Conservation (phyloP, 2,113 vertebrate species). For the Ciconia maguari region DNA sequence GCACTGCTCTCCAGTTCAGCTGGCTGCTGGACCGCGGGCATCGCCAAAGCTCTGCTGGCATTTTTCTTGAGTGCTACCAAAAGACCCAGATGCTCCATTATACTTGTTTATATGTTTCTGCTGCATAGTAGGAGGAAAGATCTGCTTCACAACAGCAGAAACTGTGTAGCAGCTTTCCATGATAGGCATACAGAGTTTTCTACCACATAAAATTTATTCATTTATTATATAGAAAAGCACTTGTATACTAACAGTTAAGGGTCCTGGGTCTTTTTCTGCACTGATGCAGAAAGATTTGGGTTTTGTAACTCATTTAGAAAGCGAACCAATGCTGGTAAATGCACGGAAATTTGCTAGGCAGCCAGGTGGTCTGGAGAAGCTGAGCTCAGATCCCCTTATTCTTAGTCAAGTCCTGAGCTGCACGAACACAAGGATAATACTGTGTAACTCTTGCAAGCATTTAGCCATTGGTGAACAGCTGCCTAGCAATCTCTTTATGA, state of each 20-base stretch:
- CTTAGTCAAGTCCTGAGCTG: slow-evolving; percentile 33
- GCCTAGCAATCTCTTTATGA: slow-evolving; percentile 51
- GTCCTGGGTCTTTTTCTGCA: neutral
- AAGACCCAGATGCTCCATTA: neutral
- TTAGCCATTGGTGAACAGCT: slow-evolving; percentile 48
- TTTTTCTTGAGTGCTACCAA: neutral
- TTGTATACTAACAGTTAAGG: neutral
- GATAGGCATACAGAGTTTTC: neutral
- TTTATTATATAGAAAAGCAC: neutral
- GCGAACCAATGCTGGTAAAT: neutral
- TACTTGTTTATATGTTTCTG: neutral
- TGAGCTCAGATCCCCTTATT: neutral
- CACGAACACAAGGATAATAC: slow-evolving; percentile 6
- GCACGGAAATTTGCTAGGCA: neutral
- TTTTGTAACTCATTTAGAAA: neutral
- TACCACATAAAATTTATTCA: neutral
- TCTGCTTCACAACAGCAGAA: neutral
- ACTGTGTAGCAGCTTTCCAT: neutral
- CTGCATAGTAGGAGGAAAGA: neutral
- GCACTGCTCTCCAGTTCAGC: neutral
- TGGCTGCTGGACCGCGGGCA: neutral
- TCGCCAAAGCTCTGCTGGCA: neutral
- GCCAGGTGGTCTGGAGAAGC: slow-evolving; percentile 35
- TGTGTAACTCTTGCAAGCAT: slow-evolving; percentile 23
- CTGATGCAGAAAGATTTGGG: neutral